Conservation (phyloP, 2,888 invertebrate genomes). For the Leptopterna dolabrata region DNA sequence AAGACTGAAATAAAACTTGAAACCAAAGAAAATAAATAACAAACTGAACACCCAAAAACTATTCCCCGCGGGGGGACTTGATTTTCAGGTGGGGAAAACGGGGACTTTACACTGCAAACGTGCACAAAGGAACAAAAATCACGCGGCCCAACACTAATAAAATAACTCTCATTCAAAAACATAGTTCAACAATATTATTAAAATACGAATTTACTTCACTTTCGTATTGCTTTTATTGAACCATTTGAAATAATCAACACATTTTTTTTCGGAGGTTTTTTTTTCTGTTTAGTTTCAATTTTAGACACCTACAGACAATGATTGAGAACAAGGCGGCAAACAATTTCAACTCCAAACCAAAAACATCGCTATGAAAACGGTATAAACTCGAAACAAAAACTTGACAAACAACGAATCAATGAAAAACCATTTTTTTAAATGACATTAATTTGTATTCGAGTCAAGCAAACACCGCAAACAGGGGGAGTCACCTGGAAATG, state of each 20-base stretch:
- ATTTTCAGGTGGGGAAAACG: neutral
- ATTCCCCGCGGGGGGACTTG: slow-evolving; percentile 1
- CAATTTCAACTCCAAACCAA: slow-evolving; percentile 36
- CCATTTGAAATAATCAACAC: neutral
- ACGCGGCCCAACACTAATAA: slow-evolving; percentile 51
- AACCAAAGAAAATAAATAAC: slow-evolving; percentile 3
- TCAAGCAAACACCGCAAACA: slow-evolving; percentile 40
- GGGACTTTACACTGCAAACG: slow-evolving; percentile 52
- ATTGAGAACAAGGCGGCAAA: slow-evolving; percentile 48
- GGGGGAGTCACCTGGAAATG: slow-evolving; percentile 23
- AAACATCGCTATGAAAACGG: slow-evolving; percentile 40
- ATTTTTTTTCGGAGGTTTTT: neutral
- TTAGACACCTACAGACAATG: neutral
- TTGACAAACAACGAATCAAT: slow-evolving; percentile 27
- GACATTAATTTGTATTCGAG: neutral
- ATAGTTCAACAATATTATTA: slow-evolving; percentile 23
- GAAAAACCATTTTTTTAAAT: neutral
- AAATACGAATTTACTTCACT: too few species aligned
- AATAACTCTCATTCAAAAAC: slow-evolving; percentile 47
- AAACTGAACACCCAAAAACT: slow-evolving; percentile 17
- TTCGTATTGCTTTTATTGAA: neutral
- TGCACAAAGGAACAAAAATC: slow-evolving; percentile 42
- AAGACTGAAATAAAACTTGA: neutral
- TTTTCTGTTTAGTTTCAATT: neutral
- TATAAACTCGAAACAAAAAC: slow-evolving; percentile 26